phyloP scores from a whole-genome alignment of 1,140 invertebrate genomes.

The Aleiodes sp. region DNA sequence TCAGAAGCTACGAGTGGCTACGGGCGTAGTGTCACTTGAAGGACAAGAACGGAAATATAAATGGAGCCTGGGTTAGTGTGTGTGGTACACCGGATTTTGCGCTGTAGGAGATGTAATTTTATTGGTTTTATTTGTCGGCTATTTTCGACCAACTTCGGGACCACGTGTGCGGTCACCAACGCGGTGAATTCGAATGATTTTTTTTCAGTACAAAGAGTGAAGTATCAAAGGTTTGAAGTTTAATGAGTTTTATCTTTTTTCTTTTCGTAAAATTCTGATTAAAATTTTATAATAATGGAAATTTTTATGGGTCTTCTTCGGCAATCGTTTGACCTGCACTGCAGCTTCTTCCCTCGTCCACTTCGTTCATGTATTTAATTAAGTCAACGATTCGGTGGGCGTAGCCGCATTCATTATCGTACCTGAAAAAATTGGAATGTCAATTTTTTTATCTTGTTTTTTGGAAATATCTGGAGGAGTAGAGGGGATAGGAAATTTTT shows the following conservation, averaged over 20 bases:
- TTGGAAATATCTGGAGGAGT: too few species aligned
- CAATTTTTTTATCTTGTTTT: too few species aligned
- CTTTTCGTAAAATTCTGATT: too few species aligned
- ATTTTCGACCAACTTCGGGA: constrained; percentile 35
- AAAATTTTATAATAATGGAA: constrained; percentile 23
- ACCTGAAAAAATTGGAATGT: constrained; percentile 64
- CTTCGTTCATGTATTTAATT: constrained; percentile 67
- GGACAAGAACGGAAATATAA: constrained; percentile 62
- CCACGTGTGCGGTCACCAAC: not conserved
- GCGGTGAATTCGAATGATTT: constrained; percentile 11
- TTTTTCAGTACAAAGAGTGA: not conserved
- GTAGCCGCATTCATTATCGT: constrained; percentile 80
- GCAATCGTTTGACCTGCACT: not conserved
- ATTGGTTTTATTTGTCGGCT: constrained; percentile 26
- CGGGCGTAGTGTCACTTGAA: constrained; percentile 64
- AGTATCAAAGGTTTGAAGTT: too few species aligned
- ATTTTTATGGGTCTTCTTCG: not conserved
- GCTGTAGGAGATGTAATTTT: constrained; percentile 34
- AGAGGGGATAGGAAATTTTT: too few species aligned
- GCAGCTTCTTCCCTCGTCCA: constrained; percentile 37
- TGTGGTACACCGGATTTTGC: constrained; percentile 33
- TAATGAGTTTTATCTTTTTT: too few species aligned
- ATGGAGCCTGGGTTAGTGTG: constrained; percentile 27
- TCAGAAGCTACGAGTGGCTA: constrained; percentile 39
- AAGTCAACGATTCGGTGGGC: constrained; percentile 74